These are phyloP conservation scores for Microplitis deprimator DNA, from an alignment of 2,888 invertebrate species.

Conservation along the genomic window DNA sequence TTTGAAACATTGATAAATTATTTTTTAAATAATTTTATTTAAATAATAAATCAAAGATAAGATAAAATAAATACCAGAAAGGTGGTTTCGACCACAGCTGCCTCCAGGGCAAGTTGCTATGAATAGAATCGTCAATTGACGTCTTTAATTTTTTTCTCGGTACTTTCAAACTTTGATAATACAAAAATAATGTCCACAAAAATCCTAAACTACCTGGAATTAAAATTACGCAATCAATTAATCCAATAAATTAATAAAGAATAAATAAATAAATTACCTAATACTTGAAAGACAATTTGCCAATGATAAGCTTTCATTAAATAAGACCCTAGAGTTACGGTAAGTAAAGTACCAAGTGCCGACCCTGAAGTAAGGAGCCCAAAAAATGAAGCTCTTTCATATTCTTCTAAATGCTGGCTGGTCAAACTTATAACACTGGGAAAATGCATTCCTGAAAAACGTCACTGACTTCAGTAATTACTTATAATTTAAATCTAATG, in stretches of 20 bases:
- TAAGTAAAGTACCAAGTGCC: conserved; percentile 77
- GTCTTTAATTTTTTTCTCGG: conserved; percentile 51
- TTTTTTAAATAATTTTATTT: conserved; percentile 27
- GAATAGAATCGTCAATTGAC: conserved; percentile 65
- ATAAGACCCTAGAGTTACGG: conserved; percentile 79
- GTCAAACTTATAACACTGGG: conserved; percentile 81
- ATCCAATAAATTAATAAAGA: too few species aligned
- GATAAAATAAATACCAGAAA: conserved; percentile 74
- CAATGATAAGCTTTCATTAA: conserved; percentile 78
- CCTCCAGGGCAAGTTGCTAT: conserved; percentile 75
- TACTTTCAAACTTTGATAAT: conserved; percentile 73
- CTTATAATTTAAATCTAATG: background rate
- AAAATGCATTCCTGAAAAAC: conserved; percentile 73
- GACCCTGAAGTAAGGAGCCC: conserved; percentile 78
- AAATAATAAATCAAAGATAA: conserved; percentile 15
- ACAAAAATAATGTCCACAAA: conserved; percentile 74
- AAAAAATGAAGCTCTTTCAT: conserved; percentile 79
- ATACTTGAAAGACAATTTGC: conserved; percentile 77
- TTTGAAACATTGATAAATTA: conserved; percentile 25
- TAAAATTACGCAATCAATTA: background rate
- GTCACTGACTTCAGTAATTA: background rate
- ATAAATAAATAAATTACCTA: conserved; percentile 68
- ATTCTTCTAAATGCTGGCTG: conserved; percentile 77
- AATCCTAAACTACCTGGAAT: conserved; percentile 73
- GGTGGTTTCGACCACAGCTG: conserved; percentile 75